Base-by-base conservation (phyloP, 2,113 vertebrate species). In the human (Homo sapiens) region DNA sequence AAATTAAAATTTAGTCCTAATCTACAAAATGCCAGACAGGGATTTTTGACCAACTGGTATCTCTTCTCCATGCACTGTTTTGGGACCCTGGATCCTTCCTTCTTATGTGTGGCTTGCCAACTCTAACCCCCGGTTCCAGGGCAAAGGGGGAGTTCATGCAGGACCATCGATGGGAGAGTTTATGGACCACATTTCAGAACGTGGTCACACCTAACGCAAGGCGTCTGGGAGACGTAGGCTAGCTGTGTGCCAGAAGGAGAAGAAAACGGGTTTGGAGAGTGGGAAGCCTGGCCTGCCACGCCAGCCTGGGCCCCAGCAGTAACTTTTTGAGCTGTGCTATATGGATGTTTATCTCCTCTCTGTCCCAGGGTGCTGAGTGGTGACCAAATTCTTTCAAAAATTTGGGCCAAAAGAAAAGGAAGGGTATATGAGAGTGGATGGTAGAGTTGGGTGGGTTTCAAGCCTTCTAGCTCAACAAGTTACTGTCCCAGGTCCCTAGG, bases 251-350 rank as follows among this genome's bases (percentile, higher is more conserved):
- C 17, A 13, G 68, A 73, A 68, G 25, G 27, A 32, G 27, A 45
- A 11, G 40, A 22, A 61, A 48, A 12, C 0, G 16, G 40, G 14
- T 27, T 35, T 16, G 70, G 35, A 61, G 16, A 2, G 0, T 18
- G 1, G 35, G 55, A 50, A 59, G 40, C 68, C 68, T 64, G 68
- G 8, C 25, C 32, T 66, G 38, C 48, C 59, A 43, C 1, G 0
- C 22, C 48, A 9, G 32, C 84, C 23, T 4, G 12, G 23, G 73
- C 20, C 9, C 3, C 3, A 6, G 81, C 14, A 3, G 52, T 59
- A 13, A 64, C 1, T 0, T 64, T 64, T 23, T 76, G 73, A 48
- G 17, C 32, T n/a, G 32, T n/a, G 6, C 48, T 30, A 11, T 6
- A 22, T n/a, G 38, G 92, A 11, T 22, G 7, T 6, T 64, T 64